Evolutionary conservation across 2,113 vertebrate genomes (phyloP).

Genomic region (Oncorhynchus masou): DNA sequence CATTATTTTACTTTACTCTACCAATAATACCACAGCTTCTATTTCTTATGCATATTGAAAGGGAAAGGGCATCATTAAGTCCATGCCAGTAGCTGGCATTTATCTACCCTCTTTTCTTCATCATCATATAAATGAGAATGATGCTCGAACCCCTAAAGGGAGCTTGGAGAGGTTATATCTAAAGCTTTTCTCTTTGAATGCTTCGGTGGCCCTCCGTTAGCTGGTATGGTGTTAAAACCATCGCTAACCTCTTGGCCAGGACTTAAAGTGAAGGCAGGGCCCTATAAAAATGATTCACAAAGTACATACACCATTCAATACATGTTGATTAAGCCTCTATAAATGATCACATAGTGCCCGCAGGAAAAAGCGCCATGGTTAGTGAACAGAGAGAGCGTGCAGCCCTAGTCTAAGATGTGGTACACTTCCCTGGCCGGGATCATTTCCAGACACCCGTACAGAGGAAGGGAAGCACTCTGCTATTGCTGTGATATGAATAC

Average conservation of each 20-base stretch:
- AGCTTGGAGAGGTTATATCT: constrained; percentile 32
- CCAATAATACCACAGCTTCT: neutral
- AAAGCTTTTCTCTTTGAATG: constrained; percentile 43
- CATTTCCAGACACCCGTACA: constrained; percentile 69
- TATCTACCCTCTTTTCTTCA: constrained; percentile 23
- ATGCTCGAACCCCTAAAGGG: constrained; percentile 32
- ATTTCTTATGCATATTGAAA: constrained; percentile 17
- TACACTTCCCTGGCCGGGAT: constrained; percentile 67
- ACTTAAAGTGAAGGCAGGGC: constrained; percentile 51
- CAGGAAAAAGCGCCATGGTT: constrained; percentile 68
- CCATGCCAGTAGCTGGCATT: neutral
- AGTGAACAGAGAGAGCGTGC: constrained; percentile 62
- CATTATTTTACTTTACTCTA: neutral
- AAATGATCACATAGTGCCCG: constrained; percentile 66
- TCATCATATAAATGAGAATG: constrained; percentile 10
- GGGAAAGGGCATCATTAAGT: neutral
- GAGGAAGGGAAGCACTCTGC: constrained; percentile 69
- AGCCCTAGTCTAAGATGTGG: constrained; percentile 72
- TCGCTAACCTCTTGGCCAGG: constrained; percentile 41
- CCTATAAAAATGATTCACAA: constrained; percentile 65
- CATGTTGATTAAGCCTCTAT: constrained; percentile 74
- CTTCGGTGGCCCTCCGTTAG: constrained; percentile 32
- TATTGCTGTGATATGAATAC: constrained; percentile 73
- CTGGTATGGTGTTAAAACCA: constrained; percentile 49
- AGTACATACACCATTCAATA: constrained; percentile 67